phyloP scores from a whole-genome alignment of 2,113 vertebrate genomes.

The Paracanthobrama guichenoti region DNA sequence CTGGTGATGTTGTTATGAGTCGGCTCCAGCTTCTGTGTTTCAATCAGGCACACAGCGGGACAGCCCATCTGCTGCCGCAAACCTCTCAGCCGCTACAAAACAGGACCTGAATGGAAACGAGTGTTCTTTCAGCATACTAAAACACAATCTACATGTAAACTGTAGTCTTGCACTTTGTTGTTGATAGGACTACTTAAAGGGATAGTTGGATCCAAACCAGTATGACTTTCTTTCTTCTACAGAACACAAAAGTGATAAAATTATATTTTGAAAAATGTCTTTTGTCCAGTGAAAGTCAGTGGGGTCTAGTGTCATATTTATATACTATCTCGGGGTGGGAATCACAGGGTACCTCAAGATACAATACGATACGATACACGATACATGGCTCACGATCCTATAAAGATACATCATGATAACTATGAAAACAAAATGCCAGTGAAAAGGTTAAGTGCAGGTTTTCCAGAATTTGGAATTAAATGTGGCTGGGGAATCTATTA shows the following conservation, averaged over 20 bases:
- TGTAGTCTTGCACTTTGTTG: not conserved
- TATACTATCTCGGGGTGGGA: not conserved
- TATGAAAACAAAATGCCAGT: no score
- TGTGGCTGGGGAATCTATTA: no score
- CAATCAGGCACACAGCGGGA: slow-evolving; percentile 92
- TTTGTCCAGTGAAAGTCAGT: not conserved
- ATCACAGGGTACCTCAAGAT: no score
- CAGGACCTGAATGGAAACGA: slow-evolving; percentile 43
- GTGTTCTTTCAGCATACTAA: not conserved
- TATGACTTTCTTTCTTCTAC: not conserved
- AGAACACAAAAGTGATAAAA: not conserved
- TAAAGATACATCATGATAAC: no score
- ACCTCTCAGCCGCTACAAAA: slow-evolving; percentile 82
- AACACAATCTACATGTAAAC: not conserved
- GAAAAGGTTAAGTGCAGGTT: no score
- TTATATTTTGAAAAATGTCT: not conserved
- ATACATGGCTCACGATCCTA: no score
- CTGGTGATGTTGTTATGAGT: slow-evolving; percentile 89
- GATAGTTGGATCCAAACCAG: not conserved
- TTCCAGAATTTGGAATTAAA: no score
- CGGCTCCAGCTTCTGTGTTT: slow-evolving; percentile 84
- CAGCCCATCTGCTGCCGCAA: slow-evolving; percentile 91
- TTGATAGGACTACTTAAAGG: not conserved
- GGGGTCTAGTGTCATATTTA: not conserved
- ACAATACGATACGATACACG: no score